These are phyloP conservation scores for Origma solitaria DNA, from an alignment of 2,113 vertebrate species.

Conservation along the genomic window DNA sequence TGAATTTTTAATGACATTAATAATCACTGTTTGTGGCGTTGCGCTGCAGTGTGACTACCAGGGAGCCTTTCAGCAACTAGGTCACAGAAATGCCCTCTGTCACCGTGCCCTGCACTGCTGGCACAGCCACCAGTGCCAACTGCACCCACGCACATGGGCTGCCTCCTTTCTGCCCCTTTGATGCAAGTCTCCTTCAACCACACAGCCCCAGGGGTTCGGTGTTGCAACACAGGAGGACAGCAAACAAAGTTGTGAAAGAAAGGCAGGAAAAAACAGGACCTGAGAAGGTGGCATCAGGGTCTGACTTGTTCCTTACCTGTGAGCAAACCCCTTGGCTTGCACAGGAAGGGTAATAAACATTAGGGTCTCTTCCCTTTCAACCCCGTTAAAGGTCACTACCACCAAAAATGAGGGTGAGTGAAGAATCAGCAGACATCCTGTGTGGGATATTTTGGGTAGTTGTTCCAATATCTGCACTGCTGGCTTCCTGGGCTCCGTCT, in stretches of 20 bases:
- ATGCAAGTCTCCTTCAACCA: neutral
- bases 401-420: neutral
- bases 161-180: neutral
- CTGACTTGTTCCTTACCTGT: neutral
- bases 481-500: neutral
- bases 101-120: neutral
- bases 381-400: neutral
- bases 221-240: neutral
- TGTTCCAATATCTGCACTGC: neutral
- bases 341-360: neutral
- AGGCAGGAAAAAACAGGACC: neutral
- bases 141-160: neutral
- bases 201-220: neutral
- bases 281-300: neutral
- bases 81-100: neutral
- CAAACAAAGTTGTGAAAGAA: neutral
- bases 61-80: neutral
- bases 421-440: neutral
- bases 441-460: neutral
- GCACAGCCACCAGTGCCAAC: neutral
- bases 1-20: slow-evolving; percentile 16
- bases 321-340: neutral
- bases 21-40: neutral
- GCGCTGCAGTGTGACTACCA: neutral
- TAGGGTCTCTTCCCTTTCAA: neutral